Percentiles rank a stretch among this genome's conserved stretches.
phyloP scores from a whole-genome alignment of 2,888 invertebrate genomes.

The Drosophila nigritarsus region DNA sequence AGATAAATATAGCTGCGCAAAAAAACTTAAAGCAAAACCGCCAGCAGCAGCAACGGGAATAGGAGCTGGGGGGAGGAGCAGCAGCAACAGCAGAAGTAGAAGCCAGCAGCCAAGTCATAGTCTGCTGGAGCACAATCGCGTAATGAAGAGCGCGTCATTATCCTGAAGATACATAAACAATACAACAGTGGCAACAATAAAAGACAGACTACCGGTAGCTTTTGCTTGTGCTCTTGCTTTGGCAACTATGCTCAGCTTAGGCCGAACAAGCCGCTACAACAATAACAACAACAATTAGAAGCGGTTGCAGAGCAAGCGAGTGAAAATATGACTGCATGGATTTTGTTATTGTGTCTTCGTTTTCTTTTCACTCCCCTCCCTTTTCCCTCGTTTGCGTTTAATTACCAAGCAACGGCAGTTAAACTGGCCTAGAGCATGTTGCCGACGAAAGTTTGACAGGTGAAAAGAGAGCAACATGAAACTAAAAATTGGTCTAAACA shows the following conservation, averaged over 20 bases:
- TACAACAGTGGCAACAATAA: constrained; percentile 50
- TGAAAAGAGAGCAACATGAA: not conserved
- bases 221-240: constrained; percentile 11
- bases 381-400: constrained; percentile 49
- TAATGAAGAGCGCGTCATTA: constrained; percentile 82
- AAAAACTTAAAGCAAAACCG: constrained; percentile 60
- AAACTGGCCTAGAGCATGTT: constrained; percentile 40
- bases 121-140: constrained; percentile 57
- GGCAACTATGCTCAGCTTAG: constrained; percentile 60
- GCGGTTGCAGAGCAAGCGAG: constrained; percentile 57
- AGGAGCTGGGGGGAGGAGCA: not conserved
- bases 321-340: constrained; percentile 67
- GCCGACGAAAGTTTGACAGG: constrained; percentile 36
- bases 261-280: constrained; percentile 59
- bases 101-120: constrained; percentile 23
- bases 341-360: constrained; percentile 30
- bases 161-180: constrained; percentile 77
- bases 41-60: constrained; percentile 18
- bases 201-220: constrained; percentile 21
- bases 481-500: constrained; percentile 10
- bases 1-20: constrained; percentile 45
- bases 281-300: constrained; percentile 41
- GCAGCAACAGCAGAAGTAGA: constrained; percentile 6
- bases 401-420: constrained; percentile 65
- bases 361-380: not conserved